Evolutionary conservation across 2,888 invertebrate species (phyloP), one percentile per base, ranked within the genome.

Genomic region (Athalia rosae): DNA sequence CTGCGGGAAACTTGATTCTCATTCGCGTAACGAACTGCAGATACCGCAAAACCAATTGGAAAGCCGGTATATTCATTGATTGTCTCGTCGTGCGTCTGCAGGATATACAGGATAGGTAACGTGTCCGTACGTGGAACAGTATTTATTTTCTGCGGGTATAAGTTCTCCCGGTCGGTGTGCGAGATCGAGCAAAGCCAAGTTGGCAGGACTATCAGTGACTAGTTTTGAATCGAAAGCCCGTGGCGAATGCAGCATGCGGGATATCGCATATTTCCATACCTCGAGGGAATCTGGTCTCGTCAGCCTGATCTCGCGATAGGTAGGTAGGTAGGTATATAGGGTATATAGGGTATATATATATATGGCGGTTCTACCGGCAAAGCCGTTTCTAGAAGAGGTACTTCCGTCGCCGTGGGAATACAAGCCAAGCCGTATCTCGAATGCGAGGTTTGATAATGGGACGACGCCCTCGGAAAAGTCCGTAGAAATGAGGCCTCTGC

Each of bases 241-340:
- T 45, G 28, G 56, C 71, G 71, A 58, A 71, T 71, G 71, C 28
- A 28, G 28, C 71, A 71, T 58, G 61, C 48, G 74, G 74, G 62
- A 74, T 74, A 74, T 74, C 74, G 61, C 74, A 74, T 74, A 74
- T 74, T 74, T 74, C 74, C 74, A 74, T 74, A 74, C 74, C 74
- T 74, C 74, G 74, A 50, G 74, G 74, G 74, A 74, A 74, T 59
- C 74, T 74, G 74, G 74, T 74, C 74, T 74, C 74, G 74, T 74
- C 74, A 74, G 48, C 74, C 61, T 61, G 74, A 74, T 62, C 74
- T 74, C 58, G 71, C 71, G 71, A 71, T 71, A 74, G 74, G 13
- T 74, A 61, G 9, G 15, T 61, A 50, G 9, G 9, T 67, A 61
- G 59, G 48, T n/a, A n/a, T n/a, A n/a, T n/a, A 28, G 28, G 28